A percentile compares a stretch with the other conserved stretches of the same genome.
Conservation (phyloP, 2,797 vertebrate genomes). For the Apodemus agrarius region DNA sequence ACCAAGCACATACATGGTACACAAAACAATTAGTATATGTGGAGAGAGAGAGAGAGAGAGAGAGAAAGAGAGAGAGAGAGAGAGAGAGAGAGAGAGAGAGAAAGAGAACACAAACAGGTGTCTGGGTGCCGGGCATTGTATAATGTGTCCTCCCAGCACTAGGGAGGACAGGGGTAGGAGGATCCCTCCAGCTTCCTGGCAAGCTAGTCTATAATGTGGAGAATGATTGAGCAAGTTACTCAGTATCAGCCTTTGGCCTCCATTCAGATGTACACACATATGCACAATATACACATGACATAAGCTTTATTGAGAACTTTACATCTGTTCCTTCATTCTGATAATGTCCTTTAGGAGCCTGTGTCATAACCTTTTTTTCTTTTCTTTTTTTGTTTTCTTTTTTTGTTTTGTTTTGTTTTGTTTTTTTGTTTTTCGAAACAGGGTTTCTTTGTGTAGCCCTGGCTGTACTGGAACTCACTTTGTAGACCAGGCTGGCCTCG, state of each 20-base stretch:
- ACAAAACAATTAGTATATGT: not conserved
- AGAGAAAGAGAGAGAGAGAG: too few species aligned
- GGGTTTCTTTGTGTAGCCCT: too few species aligned
- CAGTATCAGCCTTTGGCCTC: not conserved
- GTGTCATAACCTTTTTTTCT: not conserved
- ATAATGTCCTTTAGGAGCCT: not conserved
- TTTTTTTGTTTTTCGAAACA: too few species aligned
- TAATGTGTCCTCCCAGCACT: not conserved
- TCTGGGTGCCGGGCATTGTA: not conserved
- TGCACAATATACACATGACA: not conserved
- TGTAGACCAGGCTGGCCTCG: too few species aligned
- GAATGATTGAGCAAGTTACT: not conserved
- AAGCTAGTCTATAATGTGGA: not conserved
- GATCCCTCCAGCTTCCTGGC: not conserved
- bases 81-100: too few species aligned
- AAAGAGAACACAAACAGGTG: not conserved
- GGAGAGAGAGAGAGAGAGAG: too few species aligned
- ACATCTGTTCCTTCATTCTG: constrained; percentile 22
- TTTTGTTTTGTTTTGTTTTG: too few species aligned
- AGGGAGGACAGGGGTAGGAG: not conserved
- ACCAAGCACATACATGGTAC: not conserved
- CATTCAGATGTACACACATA: not conserved
- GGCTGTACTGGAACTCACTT: too few species aligned
- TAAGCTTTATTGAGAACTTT: not conserved
- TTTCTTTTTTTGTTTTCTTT: too few species aligned